These are phyloP conservation scores for Harpalus rubripes DNA, from an alignment of 2,888 invertebrate genomes.

Conservation along the genomic window DNA sequence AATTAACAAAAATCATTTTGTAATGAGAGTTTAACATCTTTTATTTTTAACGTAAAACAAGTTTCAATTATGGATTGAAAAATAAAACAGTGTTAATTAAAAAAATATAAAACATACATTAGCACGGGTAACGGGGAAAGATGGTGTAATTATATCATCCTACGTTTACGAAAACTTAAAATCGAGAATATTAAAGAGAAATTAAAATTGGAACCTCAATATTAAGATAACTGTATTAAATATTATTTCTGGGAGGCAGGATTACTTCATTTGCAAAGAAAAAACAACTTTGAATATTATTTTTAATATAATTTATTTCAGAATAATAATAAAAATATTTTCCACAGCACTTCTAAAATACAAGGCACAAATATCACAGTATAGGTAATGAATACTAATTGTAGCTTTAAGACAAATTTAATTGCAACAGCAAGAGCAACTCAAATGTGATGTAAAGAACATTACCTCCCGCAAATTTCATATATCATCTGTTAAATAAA, in stretches of 20 bases:
- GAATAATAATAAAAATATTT: no score
- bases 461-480: no score
- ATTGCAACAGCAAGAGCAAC: no score
- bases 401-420: no score
- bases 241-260: background rate
- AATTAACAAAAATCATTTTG: slow-evolving; percentile 45
- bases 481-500: no score
- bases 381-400: no score
- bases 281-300: background rate
- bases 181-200: background rate
- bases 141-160: background rate
- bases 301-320: no score
- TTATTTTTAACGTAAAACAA: slow-evolving; percentile 44
- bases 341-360: no score
- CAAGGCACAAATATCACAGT: no score
- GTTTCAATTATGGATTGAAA: slow-evolving; percentile 38
- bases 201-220: background rate
- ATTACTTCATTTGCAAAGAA: background rate
- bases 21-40: slow-evolving; percentile 24
- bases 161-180: background rate
- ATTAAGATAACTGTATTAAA: background rate
- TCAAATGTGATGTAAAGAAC: no score
- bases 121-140: slow-evolving; percentile 5
- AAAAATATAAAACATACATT: slow-evolving; percentile 43
- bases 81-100: slow-evolving; percentile 46